phyloP scores from a whole-genome alignment of 2,888 invertebrate species.

The Smittia aterrima region DNA sequence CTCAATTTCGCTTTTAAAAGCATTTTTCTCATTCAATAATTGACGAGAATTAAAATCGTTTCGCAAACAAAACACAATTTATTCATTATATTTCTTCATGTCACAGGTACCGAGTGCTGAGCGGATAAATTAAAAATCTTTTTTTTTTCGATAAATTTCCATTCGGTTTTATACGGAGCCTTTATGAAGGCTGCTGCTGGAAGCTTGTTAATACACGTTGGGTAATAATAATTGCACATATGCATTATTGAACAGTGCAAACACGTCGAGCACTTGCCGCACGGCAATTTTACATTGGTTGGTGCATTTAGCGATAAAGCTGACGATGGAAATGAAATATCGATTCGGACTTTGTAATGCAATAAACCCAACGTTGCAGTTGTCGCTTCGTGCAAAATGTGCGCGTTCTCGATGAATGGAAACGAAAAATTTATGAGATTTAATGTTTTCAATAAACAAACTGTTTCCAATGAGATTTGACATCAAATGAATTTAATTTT shows the following conservation, averaged over 20 bases:
- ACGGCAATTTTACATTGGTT: slow-evolving; percentile 34
- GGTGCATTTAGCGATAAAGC: background rate
- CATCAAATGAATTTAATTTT: background rate
- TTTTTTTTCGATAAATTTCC: slow-evolving; percentile 14
- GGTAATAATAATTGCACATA: slow-evolving; percentile 36
- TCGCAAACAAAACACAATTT: slow-evolving; percentile 36
- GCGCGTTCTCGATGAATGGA: background rate
- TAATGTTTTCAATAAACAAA: background rate
- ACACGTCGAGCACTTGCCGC: slow-evolving; percentile 15
- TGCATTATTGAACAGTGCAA: slow-evolving; percentile 38
- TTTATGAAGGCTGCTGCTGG: background rate
- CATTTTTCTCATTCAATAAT: slow-evolving; percentile 1
- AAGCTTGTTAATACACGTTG: slow-evolving; percentile 16
- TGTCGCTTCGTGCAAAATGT: background rate
- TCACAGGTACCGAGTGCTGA: slow-evolving; percentile 15
- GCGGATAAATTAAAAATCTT: background rate
- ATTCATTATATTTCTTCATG: slow-evolving; percentile 32
- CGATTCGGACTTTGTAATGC: slow-evolving; percentile 8
- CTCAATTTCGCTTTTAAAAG: slow-evolving; percentile 2
- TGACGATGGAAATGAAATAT: background rate
- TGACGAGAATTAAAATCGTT: slow-evolving; percentile 35
- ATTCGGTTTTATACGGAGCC: background rate
- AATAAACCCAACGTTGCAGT: background rate
- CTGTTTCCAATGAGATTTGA: no score
- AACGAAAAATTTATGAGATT: background rate